Evolutionary conservation across 2,888 invertebrate species (phyloP), one percentile per base, ranked within the genome.

Genomic region (Tanaodytes sp.): DNA sequence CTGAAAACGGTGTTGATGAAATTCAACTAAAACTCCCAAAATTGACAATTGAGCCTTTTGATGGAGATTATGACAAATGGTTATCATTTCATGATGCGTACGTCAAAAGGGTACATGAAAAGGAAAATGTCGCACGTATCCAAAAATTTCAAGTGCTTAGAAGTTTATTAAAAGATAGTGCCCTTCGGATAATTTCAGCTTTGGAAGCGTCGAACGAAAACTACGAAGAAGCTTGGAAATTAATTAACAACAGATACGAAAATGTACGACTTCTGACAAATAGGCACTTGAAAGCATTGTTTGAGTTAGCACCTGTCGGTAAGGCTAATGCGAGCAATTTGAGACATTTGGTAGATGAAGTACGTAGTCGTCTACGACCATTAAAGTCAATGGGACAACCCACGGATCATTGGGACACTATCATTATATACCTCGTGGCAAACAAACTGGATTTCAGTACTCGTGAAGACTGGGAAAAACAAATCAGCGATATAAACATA

Each of bases 131-230:
- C 0, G 27, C 57, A 1, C 30, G 20, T 2, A 40, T 57, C 0
- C 64, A 64, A n/a, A 64, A 64, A 48, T 64, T 64, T 23, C 57
- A 64, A 14, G 15, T 57, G 3, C 15, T 64, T 1, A 20, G 40
- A 27, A 31, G 57, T 11, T 20, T 55, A 4, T 15, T 63, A 11
- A 63, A 49, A 20, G 49, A 15, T 0, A 36, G 27, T 9, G 57
- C 64, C 1, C 33, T 49, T 15, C 5, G 30, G 14, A 20, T 64
- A 0, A 64, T 64, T 16, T 40, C 55, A 15, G 48, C 55, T 5
- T 30, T 55, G 2, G 49, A 64, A 15, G 48, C 55, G 0, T 40
- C 63, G 9, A 43, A 40, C 11, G 40, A 5, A 8, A 55, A 64
- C 14, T 64, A 64, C 16, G 11, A 31, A 16, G 31, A 20, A 15